A percentile compares a stretch with the other conserved stretches of the same genome.
Conservation (phyloP, 2,113 vertebrate species). For the Neolamprologus cancellatus region DNA sequence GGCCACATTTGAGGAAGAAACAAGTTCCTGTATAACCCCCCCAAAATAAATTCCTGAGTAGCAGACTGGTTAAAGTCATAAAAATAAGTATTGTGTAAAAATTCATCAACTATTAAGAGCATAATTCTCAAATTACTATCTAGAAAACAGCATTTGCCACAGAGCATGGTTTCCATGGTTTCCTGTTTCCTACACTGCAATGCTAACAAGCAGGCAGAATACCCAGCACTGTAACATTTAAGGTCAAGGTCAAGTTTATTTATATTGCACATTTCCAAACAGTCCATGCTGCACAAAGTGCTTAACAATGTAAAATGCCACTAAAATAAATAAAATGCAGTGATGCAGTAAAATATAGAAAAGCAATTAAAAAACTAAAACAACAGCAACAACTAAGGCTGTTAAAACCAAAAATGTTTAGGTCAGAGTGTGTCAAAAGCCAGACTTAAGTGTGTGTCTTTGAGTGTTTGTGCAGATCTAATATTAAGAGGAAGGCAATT, state of each 20-base stretch:
- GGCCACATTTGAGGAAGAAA: not conserved
- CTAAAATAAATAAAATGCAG: not conserved
- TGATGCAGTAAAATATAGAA: not conserved
- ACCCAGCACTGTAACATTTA: not conserved
- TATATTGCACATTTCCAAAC: not conserved
- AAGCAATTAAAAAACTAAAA: not conserved
- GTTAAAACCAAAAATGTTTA: not conserved
- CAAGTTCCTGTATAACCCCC: not conserved
- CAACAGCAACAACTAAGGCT: not conserved
- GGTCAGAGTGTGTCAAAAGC: not conserved
- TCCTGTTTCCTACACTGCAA: not conserved
- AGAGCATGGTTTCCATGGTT: not conserved
- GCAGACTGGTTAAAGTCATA: not conserved
- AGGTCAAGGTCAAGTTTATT: not conserved
- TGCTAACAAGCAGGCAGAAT: not conserved
- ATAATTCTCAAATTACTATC: not conserved
- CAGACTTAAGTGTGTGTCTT: not conserved
- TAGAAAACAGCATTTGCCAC: not conserved
- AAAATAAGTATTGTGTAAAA: not conserved
- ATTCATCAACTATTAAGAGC: not conserved
- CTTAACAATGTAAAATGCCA: not conserved
- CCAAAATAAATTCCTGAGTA: not conserved
- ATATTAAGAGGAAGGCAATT: not conserved
- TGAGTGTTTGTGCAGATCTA: not conserved
- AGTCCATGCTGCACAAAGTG: not conserved